Evolutionary conservation across 30 jellyfish, hydroid and myxozoan genomes (phyloP).

Genomic region (Phacellophora camtschatica): DNA sequence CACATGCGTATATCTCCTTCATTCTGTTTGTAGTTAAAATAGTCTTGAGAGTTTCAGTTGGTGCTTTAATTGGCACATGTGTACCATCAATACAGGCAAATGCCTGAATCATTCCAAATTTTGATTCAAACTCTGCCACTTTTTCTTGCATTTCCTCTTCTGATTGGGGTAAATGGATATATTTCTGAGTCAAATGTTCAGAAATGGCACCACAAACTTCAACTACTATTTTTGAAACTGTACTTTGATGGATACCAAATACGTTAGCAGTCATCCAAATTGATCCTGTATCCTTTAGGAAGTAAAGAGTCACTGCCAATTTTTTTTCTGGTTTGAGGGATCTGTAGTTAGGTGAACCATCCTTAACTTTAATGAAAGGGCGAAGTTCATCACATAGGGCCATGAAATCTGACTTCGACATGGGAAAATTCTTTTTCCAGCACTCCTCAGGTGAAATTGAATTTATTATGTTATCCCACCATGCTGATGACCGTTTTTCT

Average conservation of each 20-base stretch:
- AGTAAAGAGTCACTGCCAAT: conserved; percentile 47
- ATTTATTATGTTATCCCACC: conserved; percentile 48
- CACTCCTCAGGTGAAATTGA: neutral
- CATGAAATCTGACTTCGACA: conserved; percentile 19
- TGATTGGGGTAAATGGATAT: neutral
- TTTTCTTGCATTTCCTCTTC: neutral
- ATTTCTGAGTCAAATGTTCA: neutral
- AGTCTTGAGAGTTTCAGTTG: neutral
- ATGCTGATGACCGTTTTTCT: conserved; percentile 42
- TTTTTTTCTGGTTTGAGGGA: conserved; percentile 49
- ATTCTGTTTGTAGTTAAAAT: neutral
- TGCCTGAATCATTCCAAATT: neutral
- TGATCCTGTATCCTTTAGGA: conserved; percentile 44
- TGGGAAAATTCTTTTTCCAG: conserved; percentile 50
- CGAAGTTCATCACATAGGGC: neutral
- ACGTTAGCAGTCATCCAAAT: conserved; percentile 47
- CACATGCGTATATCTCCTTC: too few relatives aligned
- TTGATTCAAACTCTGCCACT: neutral
- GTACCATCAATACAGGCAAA: neutral
- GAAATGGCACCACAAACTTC: conserved; percentile 50
- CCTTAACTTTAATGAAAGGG: neutral
- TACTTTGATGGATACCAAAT: conserved; percentile 45
- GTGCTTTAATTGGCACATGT: neutral
- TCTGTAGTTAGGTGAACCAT: conserved; percentile 46
- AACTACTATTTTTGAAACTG: conserved; percentile 1